Conservation (phyloP, 1,140 invertebrate species). For the Pygmarrhopalites habei region DNA sequence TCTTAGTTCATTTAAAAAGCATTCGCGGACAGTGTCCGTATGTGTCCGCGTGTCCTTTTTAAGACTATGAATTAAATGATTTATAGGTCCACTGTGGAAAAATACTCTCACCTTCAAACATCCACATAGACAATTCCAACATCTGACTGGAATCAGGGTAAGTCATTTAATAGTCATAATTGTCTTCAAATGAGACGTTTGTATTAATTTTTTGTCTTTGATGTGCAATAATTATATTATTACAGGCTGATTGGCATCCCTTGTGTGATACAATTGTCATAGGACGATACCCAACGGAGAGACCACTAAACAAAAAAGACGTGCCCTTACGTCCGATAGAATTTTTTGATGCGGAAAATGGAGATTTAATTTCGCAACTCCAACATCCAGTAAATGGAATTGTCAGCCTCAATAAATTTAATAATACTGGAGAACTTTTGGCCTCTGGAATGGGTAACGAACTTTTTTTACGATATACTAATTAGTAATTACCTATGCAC, state of each 20-base stretch:
- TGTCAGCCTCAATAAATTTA: constrained; percentile 24
- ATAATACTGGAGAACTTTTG: constrained; percentile 31
- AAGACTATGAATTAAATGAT: no score
- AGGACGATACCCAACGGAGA: constrained; percentile 26
- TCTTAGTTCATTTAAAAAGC: no score
- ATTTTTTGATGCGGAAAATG: constrained; percentile 30
- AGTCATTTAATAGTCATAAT: no score
- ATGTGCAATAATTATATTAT: no score
- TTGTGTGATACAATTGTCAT: constrained; percentile 30
- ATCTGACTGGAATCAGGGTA: constrained; percentile 34
- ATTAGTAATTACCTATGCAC: neutral
- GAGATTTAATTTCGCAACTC: constrained; percentile 17
- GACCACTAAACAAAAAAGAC: neutral
- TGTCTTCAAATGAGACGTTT: no score
- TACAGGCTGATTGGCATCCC: constrained; percentile 35
- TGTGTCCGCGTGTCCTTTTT: neutral
- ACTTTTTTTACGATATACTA: neutral
- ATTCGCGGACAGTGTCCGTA: no score
- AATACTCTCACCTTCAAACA: constrained; percentile 18
- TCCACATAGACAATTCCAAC: constrained; percentile 37
- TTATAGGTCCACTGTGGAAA: constrained; percentile 26
- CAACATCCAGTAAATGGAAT: constrained; percentile 24
- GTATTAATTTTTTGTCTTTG: no score
- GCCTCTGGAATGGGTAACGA: constrained; percentile 30
- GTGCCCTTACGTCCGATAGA: constrained; percentile 19